Evolutionary conservation across 2,113 vertebrate genomes (phyloP), one percentile per base, ranked within the genome.

Genomic region (Larimichthys crocea): DNA sequence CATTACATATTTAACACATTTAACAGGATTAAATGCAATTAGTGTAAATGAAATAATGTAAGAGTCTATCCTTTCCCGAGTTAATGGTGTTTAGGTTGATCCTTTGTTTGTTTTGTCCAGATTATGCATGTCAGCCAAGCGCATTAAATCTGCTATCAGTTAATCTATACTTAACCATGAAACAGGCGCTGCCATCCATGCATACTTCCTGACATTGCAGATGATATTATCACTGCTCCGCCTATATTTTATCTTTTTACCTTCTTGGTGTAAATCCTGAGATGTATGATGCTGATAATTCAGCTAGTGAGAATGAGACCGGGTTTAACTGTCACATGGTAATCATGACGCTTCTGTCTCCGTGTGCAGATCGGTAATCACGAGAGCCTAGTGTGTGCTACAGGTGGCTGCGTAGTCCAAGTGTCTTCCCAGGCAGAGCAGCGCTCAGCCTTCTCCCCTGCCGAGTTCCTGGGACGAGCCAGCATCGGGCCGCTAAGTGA

Each of bases 401-500:
- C 61, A 49, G 65, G 35, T 50, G 65, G 46, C 59, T 81, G 73
- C 49, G 24, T 76, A 20, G 66, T 83, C 31, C 73, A 79, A 24
- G 66, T 56, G 40, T 88, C 85, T 22, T 87, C 66, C 12, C 86
- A 80, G 35, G 68, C 73, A 31, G 91, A 91, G 40, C 87, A 76
- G 50, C 49, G 31, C 74, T 83, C 82, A 0, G 63, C 83, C 60
- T 91, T 96, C 92, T 94, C 95, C 86, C 94, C 94, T 87, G 91
- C 95, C 12, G 94, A 96, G 86, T 90, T 91, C 67, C 94, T 95
- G 73, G 64, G 92, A 88, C 93, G 86, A 83, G 94, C 91, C 69
- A 96, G 95, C 79, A 96, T 96, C 68, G 94, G 95, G 76, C 95
- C 96, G 59, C 94, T 96, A 65, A 97, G 96, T 88, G 97, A 96